A percentile compares a stretch with the other conserved stretches of the same genome.
phyloP scores from a whole-genome alignment of 2,797 vertebrate genomes.

The Percopsis omiscomaycus region DNA sequence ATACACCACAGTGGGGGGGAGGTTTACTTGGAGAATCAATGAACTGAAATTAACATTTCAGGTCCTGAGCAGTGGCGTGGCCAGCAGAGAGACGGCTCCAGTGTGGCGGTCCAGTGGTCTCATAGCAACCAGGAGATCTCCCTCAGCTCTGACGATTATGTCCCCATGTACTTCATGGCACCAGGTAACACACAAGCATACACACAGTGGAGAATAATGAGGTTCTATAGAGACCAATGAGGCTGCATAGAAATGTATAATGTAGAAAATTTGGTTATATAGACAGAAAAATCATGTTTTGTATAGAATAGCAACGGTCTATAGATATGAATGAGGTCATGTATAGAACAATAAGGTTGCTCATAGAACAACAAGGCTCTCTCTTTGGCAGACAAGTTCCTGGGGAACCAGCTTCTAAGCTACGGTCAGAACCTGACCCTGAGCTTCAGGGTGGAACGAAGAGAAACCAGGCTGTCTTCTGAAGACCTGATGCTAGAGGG shows the following conservation, averaged over 20 bases:
- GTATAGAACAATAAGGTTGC: no score
- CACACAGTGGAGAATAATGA: background rate
- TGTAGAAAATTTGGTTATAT: no score
- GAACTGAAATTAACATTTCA: slow-evolving; percentile 42
- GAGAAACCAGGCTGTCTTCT: slow-evolving; percentile 89
- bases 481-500: slow-evolving; percentile 95
- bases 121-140: slow-evolving; percentile 82
- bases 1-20: no score
- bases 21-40: no score
- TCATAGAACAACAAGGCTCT: no score
- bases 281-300: no score
- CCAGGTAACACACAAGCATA: slow-evolving; percentile 77
- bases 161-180: slow-evolving; percentile 91
- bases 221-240: background rate
- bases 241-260: no score
- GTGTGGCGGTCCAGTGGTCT: slow-evolving; percentile 83
- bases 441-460: slow-evolving; percentile 87
- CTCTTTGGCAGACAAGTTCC: slow-evolving; percentile 82
- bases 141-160: slow-evolving; percentile 90
- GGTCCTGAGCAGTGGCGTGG: slow-evolving; percentile 87
- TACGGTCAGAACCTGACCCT: slow-evolving; percentile 94
- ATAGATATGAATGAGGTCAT: no score
- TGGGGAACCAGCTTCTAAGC: slow-evolving; percentile 91
- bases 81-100: slow-evolving; percentile 84
- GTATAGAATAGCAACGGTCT: no score